A percentile compares a stretch with the other conserved stretches of the same genome.
Evolutionary conservation across 1,140 invertebrate species (phyloP).

Genomic region (Popillia japonica): DNA sequence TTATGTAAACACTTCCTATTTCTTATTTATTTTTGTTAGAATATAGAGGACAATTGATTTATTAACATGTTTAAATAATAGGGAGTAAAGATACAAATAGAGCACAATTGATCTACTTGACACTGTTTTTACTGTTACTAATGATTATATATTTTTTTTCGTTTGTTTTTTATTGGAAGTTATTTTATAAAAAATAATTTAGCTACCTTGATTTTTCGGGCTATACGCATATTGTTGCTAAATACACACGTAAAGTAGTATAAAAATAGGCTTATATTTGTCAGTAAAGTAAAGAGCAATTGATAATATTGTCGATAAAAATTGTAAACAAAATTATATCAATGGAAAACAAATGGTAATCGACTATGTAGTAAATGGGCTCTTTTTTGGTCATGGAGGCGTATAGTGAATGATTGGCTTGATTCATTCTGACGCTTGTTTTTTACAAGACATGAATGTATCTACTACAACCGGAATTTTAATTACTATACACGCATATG

Average conservation of each 20-base stretch:
- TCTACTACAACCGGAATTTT: conserved; percentile 6
- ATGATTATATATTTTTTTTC: neutral
- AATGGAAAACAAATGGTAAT: conserved; percentile 22
- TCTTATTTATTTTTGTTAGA: conserved; percentile 1
- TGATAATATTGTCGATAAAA: neutral
- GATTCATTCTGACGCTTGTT: conserved; percentile 26
- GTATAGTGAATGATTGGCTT: conserved; percentile 25
- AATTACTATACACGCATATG: conserved; percentile 14
- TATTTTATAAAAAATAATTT: neutral
- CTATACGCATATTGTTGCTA: neutral
- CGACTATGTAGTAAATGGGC: neutral
- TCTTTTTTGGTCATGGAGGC: conserved; percentile 19
- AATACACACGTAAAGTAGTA: neutral
- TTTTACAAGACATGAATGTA: conserved; percentile 8
- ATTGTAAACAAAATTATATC: conserved; percentile 24
- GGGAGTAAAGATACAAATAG: neutral
- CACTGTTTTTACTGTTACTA: neutral
- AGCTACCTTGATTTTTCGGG: neutral
- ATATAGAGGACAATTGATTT: neutral
- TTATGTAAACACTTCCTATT: conserved; percentile 10
- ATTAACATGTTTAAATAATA: neutral
- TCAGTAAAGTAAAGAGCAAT: neutral
- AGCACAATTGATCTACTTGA: neutral
- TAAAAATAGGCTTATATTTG: conserved; percentile 11
- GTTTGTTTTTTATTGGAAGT: too few species aligned